Percentiles rank a stretch among this genome's conserved stretches.
phyloP scores from a whole-genome alignment of 2,797 vertebrate genomes.

The Eupleurogrammus muticus region DNA sequence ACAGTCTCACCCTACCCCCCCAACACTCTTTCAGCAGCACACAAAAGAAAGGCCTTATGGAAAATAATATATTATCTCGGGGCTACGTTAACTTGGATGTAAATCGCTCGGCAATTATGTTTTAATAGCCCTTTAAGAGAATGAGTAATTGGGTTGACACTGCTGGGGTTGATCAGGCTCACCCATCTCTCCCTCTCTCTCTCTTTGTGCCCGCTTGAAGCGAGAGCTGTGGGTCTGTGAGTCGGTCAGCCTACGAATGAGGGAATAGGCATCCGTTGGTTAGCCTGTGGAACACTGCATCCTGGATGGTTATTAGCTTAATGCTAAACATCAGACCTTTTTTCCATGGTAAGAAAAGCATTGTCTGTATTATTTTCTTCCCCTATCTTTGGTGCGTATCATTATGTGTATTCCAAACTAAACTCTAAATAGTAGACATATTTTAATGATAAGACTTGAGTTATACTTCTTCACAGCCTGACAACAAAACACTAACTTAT shows the following conservation, averaged over 20 bases:
- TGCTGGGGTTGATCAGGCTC: constrained; percentile 83
- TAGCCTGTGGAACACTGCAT: constrained; percentile 14
- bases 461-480: too few relatives aligned
- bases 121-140: constrained; percentile 89
- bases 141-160: constrained; percentile 87
- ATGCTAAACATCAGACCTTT: constrained; percentile 10
- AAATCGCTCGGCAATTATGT: constrained; percentile 89
- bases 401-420: not conserved
- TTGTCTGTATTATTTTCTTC: not conserved
- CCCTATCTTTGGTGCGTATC: not conserved
- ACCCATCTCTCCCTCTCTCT: constrained; percentile 78
- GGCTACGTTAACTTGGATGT: constrained; percentile 87
- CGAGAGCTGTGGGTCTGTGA: constrained; percentile 57
- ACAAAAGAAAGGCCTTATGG: constrained; percentile 85
- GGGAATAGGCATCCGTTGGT: constrained; percentile 8
- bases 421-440: not conserved
- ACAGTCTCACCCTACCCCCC: constrained; percentile 72
- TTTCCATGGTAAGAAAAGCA: not conserved
- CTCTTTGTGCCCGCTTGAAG: constrained; percentile 68
- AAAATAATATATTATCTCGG: constrained; percentile 88
- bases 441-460: too few relatives aligned
- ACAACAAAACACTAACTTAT: too few relatives aligned
- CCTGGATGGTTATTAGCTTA: constrained; percentile 14
- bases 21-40: constrained; percentile 67
- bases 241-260: constrained; percentile 54